Evolutionary conservation across 2,113 vertebrate species (phyloP), one percentile per base, ranked within the genome.

Genomic region (Ia io): DNA sequence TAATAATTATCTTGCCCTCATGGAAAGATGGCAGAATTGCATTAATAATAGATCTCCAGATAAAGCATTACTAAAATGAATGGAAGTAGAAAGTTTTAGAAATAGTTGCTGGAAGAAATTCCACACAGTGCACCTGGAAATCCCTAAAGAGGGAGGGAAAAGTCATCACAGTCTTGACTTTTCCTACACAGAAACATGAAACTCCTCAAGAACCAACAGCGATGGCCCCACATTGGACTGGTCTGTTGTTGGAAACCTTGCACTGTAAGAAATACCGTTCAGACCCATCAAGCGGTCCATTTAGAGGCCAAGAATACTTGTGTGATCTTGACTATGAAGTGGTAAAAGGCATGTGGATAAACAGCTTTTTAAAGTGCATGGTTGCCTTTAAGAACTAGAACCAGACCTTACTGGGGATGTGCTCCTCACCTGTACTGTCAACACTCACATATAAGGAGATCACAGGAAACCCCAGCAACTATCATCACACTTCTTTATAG

Each of bases 61-160:
- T 49, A 86, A 86, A 61, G 32, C 2, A 20, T 53, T 13, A 10
- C 20, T 40, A 37, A 95, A 88, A 86, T 56, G 67, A 77, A 65
- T 65, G 20, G 94, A 84, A 97, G 47, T 10, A 70, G 53, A 80
- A 91, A 11, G 89, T 63, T 82, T 83, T 59, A 96, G 65, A 56
- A 70, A 84, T 0, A 85, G 47, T 74, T 42, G 6, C 61, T 82
- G 23, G 42, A 77, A 82, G 77, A 87, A 65, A 63, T 40, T 59
- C 20, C 28, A 42, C 32, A 73, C 6, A 30, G 59, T 71, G 77
- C 22, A 59, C 5, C 7, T 73, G 87, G 56, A 73, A 87, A 76
- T 67, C 9, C 10, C n/a, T 40, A 13, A 32, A 47, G 37, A 28
- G 25, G 37, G 67, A 13, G 42, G 13, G 40, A 37, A 7, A 32